Percentiles rank a stretch among this genome's conserved stretches.
phyloP scores from a whole-genome alignment of 1,140 invertebrate species.

The Stenopsyche tienmushanensis region DNA sequence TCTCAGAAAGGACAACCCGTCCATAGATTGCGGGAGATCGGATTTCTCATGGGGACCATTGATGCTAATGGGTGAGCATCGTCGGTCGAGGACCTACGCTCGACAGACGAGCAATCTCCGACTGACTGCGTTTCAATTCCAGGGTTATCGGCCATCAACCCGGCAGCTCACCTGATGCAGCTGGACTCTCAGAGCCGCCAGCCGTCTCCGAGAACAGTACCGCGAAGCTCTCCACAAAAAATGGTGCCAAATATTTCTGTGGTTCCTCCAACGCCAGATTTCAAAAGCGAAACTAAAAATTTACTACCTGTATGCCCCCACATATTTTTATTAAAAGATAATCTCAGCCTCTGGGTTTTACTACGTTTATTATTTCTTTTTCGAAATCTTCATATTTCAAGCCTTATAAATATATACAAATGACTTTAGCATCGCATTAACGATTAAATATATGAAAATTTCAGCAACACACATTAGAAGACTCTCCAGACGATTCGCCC shows the following conservation, averaged over 20 bases:
- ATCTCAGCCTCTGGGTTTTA: no score
- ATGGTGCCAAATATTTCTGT: constrained; percentile 70
- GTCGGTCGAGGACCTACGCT: background rate
- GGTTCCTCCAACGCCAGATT: constrained; percentile 73
- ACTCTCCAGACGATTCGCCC: constrained; percentile 59
- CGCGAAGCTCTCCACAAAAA: constrained; percentile 45
- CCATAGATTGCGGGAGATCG: constrained; percentile 8
- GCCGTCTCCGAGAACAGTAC: constrained; percentile 12
- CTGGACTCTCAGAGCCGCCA: constrained; percentile 51
- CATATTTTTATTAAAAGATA: no score
- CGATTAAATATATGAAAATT: constrained; percentile 11
- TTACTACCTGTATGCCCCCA: constrained; percentile 25
- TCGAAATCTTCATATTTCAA: background rate
- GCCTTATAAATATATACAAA: background rate
- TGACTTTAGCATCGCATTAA: background rate
- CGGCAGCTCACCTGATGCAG: constrained; percentile 63
- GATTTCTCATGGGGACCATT: constrained; percentile 61
- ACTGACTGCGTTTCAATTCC: background rate
- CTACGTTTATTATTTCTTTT: background rate
- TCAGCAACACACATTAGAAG: constrained; percentile 46
- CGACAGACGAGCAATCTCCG: background rate
- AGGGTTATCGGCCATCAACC: constrained; percentile 61
- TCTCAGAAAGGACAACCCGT: constrained; percentile 15
- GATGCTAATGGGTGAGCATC: constrained; percentile 59
- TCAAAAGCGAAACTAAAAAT: constrained; percentile 45